Base-by-base conservation (phyloP, 2,797 vertebrate genomes). In the Dipus sagitta region DNA sequence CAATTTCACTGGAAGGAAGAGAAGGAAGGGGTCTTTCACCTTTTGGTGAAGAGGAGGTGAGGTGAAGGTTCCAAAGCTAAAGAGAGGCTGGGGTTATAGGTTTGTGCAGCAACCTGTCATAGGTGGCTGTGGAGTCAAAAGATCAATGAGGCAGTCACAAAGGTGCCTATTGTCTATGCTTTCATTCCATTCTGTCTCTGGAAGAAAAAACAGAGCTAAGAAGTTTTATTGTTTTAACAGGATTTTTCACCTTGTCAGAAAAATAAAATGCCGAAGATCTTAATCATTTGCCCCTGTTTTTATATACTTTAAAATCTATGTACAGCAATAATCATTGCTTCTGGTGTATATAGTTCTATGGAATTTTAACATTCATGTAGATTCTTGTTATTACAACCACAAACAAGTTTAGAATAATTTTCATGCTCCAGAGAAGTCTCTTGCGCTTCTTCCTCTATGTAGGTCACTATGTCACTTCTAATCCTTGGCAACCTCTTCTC, bases 201-300 rank as follows among this genome's bases (percentile, higher is more conserved):
- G 75, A 93, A 86, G 30, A 38, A 90, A 95, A 91, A 84, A 21
- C n/a, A 86, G 79, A 88, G 18, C 14, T 67, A 65, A 2, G 18
- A 62, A 52, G 30, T 9, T 26, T 94, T 47, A 47, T 47, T 47
- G 47, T 88, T 84, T 91, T 34, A 47, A 52, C 0, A 83, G 34
- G 26, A 21, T 58, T 38, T 81, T 78, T 88, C 4, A 71, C 3
- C 9, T 38, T 14, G 20, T 81, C n/a, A 54, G 58, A 92, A 92
- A 92, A 88, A 86, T 32, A 84, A 76, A 92, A 90, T 58, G 9
- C 17, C 52, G 4, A 54, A 5, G 85, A 2, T 86, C 17, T 88
- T 54, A 64, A 10, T 85, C 14, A 20, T 60, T 90, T 32, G 90
- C 28, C 58, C 84, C 79, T 84, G 20, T 79, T 93, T 60, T 95